Base-by-base conservation (phyloP, 1,140 invertebrate species). In the Maconellicoccus hirsutus region DNA sequence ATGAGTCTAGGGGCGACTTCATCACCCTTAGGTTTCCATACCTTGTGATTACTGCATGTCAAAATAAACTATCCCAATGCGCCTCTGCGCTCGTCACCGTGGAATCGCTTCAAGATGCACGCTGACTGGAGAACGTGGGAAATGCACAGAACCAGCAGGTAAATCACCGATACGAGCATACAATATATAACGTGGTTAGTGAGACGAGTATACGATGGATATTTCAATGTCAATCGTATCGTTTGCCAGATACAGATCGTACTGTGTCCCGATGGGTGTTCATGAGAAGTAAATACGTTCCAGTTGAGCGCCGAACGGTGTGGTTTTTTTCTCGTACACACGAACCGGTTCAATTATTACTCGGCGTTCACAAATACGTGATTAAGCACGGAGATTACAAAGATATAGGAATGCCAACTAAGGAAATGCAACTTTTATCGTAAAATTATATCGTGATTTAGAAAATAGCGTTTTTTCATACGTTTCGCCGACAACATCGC, bases 331-430 rank as follows among this genome's bases (percentile, higher is more conserved):
- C 42, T 16, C 42, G n/a, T n/a, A n/a, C n/a, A 6, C 6, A 3
- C n/a, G n/a, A 52, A 52, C 42, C 42, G 42, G 42, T 52, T 52
- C 42, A 52, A 52, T 52, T 52, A 52, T 52, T 52, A 52, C 42
- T 52, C 42, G n/a, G 42, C 42, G 42, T 14, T 52, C 42, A 52
- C 16, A 52, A 52, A 52, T 52, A 52, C 42, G 42, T 52, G 42
- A 52, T 52, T 52, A 52, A 52, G 16, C n/a, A 52, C 42, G 4
- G 42, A 52, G 42, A 52, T 52, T 16, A 16, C 42, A 52, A 52
- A 8, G 42, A 52, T 52, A 33, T 12, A 33, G 42, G 16, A 52
- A 52, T 3, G 10, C 42, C n/a, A 19, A 19, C 10, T 16, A 52
- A 52, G 42, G 42, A 52, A 52, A 52, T 52, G 42, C 42, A 52